These are phyloP conservation scores for Acleris cristana DNA, from an alignment of 2,888 invertebrate species.

Conservation along the genomic window DNA sequence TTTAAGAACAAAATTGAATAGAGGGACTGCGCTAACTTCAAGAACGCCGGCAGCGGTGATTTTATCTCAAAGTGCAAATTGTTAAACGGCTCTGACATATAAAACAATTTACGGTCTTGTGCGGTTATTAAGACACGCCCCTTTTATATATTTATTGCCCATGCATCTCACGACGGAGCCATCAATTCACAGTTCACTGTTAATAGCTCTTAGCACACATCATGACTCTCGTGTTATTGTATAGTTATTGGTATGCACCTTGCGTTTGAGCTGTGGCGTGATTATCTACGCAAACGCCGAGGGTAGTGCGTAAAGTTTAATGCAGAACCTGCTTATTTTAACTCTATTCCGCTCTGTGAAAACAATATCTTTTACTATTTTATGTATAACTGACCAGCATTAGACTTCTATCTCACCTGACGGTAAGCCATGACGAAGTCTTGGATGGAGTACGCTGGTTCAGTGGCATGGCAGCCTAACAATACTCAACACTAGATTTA, in stretches of 20 bases:
- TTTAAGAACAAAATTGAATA: too few relatives aligned
- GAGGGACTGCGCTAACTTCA: slow-evolving; percentile 9
- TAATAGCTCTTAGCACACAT: slow-evolving; percentile 53
- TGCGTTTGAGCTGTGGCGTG: slow-evolving; percentile 11
- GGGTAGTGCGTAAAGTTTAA: too few relatives aligned
- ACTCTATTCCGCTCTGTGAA: too few relatives aligned
- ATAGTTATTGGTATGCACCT: slow-evolving; percentile 10
- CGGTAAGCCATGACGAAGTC: too few relatives aligned
- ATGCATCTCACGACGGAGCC: slow-evolving; percentile 57
- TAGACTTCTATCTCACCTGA: too few relatives aligned
- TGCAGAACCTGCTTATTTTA: too few relatives aligned
- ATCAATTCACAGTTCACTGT: slow-evolving; percentile 54
- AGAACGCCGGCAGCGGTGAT: slow-evolving; percentile 52
- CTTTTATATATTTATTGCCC: slow-evolving; percentile 61
- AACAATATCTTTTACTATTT: too few relatives aligned
- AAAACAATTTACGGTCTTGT: slow-evolving; percentile 68
- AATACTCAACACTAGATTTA: too few relatives aligned
- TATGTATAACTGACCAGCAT: too few relatives aligned
- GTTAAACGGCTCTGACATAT: slow-evolving; percentile 61
- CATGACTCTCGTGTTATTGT: slow-evolving; percentile 42
- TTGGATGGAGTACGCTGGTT: too few relatives aligned
- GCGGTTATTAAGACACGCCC: slow-evolving; percentile 58
- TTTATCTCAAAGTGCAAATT: slow-evolving; percentile 58
- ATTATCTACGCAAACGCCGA: too few relatives aligned
- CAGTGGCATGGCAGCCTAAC: too few relatives aligned